Evolutionary conservation across 2,113 vertebrate genomes (phyloP).

Genomic region (Atherinomorus stipes): DNA sequence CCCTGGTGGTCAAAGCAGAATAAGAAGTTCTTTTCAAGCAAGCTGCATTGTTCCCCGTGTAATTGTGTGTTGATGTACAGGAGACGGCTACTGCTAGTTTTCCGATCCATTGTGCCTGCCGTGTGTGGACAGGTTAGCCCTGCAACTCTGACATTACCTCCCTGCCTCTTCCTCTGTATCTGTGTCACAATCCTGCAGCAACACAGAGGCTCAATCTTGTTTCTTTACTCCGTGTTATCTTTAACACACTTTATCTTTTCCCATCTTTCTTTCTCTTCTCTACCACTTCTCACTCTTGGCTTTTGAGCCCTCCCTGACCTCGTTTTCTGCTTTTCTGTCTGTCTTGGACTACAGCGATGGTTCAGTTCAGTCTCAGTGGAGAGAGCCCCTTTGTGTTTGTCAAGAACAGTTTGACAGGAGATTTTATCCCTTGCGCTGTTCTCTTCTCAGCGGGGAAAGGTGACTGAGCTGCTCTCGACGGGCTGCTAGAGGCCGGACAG

Average conservation of each 20-base stretch:
- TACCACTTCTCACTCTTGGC: constrained; percentile 28
- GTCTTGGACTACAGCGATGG: constrained; percentile 15
- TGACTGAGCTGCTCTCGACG: constrained; percentile 21
- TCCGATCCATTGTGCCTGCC: constrained; percentile 7
- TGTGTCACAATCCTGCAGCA: constrained; percentile 37
- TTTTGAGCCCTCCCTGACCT: neutral
- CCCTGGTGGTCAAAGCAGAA: neutral
- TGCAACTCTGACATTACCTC: constrained; percentile 17
- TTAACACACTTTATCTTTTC: neutral
- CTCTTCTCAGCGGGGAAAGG: constrained; percentile 26
- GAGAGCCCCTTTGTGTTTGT: constrained; percentile 58
- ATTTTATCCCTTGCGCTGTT: constrained; percentile 48
- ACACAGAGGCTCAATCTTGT: constrained; percentile 20
- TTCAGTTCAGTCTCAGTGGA: constrained; percentile 35
- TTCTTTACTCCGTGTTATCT: constrained; percentile 41
- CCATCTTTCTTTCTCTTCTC: constrained; percentile 7
- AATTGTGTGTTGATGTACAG: neutral
- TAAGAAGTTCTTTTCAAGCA: too few species aligned
- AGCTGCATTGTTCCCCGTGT: neutral
- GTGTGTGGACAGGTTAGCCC: constrained; percentile 17
- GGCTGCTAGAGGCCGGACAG: constrained; percentile 11
- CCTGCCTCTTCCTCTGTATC: constrained; percentile 30
- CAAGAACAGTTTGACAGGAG: constrained; percentile 58
- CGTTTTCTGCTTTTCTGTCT: neutral
- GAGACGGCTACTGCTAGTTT: constrained; percentile 8